A percentile compares a stretch with the other conserved stretches of the same genome.
These are phyloP conservation scores for Neostethus bicornis DNA, from an alignment of 2,797 vertebrate genomes.

Conservation along the genomic window DNA sequence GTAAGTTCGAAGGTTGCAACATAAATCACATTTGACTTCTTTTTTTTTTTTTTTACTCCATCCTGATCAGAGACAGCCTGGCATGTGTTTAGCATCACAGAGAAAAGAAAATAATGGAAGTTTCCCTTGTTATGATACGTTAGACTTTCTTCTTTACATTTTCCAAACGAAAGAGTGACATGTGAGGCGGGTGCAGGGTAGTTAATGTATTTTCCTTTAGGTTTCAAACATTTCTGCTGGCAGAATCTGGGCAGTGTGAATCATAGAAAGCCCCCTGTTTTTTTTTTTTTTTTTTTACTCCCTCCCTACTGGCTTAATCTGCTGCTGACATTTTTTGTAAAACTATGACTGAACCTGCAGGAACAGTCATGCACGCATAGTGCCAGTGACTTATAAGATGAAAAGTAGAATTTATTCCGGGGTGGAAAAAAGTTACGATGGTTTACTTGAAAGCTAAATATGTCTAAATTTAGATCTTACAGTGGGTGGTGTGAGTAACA, in stretches of 20 bases:
- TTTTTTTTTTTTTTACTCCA: conserved; percentile 9
- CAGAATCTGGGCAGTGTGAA: conserved; percentile 31
- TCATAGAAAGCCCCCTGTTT: background rate
- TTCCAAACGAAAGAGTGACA: conserved; percentile 34
- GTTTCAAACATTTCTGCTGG: conserved; percentile 15
- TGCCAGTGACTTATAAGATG: background rate
- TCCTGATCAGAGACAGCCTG: conserved; percentile 36
- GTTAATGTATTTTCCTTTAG: conserved; percentile 44
- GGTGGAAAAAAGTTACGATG: background rate
- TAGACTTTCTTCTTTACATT: conserved; percentile 42
- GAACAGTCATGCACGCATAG: background rate
- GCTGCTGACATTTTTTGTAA: background rate
- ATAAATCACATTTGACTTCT: conserved; percentile 49
- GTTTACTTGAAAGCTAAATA: background rate
- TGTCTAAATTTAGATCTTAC: background rate
- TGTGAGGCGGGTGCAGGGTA: conserved; percentile 23
- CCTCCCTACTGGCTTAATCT: background rate
- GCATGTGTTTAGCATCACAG: conserved; percentile 41
- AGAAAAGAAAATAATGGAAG: conserved; percentile 57
- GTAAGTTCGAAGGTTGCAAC: conserved; percentile 60
- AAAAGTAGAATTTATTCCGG: background rate
- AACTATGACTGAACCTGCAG: background rate
- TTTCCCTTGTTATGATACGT: conserved; percentile 53
- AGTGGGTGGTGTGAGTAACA: background rate
- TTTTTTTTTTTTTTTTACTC: conserved; percentile 14